Evolutionary conservation across 2,888 invertebrate genomes (phyloP).

Genomic region (Cataglyphis rosenhaueri): DNA sequence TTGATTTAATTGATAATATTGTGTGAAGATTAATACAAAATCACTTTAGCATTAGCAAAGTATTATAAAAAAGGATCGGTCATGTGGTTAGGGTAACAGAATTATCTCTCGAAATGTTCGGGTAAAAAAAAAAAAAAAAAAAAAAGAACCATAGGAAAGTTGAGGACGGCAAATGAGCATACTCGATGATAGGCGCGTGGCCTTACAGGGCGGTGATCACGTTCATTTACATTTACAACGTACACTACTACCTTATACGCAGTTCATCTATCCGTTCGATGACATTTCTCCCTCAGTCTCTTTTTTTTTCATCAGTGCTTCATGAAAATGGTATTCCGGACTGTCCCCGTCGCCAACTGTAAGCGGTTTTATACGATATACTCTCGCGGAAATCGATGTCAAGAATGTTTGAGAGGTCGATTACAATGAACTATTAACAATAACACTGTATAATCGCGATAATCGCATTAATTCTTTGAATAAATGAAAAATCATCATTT

Average conservation of each 20-base stretch:
- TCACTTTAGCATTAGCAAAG: not conserved
- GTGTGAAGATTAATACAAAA: not conserved
- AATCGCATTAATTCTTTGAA: not conserved
- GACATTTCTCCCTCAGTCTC: conserved; percentile 75
- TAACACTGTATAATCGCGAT: not conserved
- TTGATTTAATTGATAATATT: conserved; percentile 19
- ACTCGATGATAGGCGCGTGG: conserved; percentile 79
- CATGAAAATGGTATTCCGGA: conserved; percentile 52
- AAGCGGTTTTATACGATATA: conserved; percentile 18
- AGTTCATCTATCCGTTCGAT: conserved; percentile 75
- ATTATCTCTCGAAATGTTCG: conserved; percentile 57
- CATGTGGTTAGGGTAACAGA: not conserved
- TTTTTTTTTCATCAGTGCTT: conserved; percentile 61
- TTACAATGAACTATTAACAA: conserved; percentile 26
- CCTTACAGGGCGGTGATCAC: conserved; percentile 78
- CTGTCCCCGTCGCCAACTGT: not conserved
- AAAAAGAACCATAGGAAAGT: conserved; percentile 13
- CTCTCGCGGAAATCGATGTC: conserved; percentile 52
- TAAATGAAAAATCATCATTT: not conserved
- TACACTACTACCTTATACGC: conserved; percentile 77
- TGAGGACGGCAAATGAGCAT: conserved; percentile 67
- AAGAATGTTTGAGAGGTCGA: conserved; percentile 16
- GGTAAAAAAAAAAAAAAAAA: not conserved
- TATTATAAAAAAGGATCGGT: not conserved
- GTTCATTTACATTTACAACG: conserved; percentile 81